Evolutionary conservation across 2,113 vertebrate species (phyloP), one percentile per base, ranked within the genome.

Genomic region (Cebus imitator): DNA sequence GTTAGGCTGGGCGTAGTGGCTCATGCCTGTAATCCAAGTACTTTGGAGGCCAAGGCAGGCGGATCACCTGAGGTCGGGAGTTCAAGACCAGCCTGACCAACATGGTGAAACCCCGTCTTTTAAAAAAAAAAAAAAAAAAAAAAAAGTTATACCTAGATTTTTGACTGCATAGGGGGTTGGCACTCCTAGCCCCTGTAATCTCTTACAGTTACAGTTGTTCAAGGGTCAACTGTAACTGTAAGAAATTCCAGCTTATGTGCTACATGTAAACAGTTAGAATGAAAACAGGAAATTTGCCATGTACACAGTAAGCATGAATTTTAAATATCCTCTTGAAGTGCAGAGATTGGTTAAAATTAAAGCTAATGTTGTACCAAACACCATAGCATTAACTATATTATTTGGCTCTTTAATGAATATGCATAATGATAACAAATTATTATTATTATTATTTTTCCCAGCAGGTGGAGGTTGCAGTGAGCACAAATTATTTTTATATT

Each of bases 401-500:
- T 90, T 87, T 87, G 23, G 58, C 37, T 57, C 52, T 81, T 97
- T 61, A 83, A 68, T 61, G 45, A 96, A 92, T 73, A 93, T 52
- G 21, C 14, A 52, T 90, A 35, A 50, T 58, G 85, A 94, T 45
- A 75, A 40, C 23, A 94, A 95, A 76, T 94, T 91, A 91, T 93
- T 95, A 97, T 96, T 95, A 97, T 96, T 52, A 52, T 52, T 52
- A 17, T 52, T 52, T 52, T 52, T 52, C 52, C 52, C 4, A 5
- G 52, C 16, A 52, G 52, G 52, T 52, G 52, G 50, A 52, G 50
- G 16, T 52, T 52, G 5, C 52, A 52, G 52, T 52, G 52, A 52
- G 16, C 52, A 40, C 18, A 94, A 95, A 76, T 93, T 91, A 91
- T 93, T 95, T 98, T 96, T 84, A 79, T 52, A 58, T 70, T 94